A percentile compares a stretch with the other conserved stretches of the same genome.
These are phyloP conservation scores for Delia radicum DNA, from an alignment of 1,140 invertebrate genomes.

Conservation along the genomic window DNA sequence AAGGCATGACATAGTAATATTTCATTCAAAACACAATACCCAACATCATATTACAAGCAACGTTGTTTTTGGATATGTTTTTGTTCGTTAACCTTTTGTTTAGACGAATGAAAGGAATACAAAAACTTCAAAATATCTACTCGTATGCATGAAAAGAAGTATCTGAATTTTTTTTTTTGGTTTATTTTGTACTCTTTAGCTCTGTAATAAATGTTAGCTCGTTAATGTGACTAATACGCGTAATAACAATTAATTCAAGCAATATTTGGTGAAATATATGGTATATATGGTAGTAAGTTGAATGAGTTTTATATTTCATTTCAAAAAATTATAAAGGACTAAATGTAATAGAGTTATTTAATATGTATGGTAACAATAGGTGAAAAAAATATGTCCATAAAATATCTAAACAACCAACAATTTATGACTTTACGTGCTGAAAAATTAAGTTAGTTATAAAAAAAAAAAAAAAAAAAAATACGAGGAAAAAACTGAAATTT, in stretches of 20 bases:
- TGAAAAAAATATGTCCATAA: too few species aligned
- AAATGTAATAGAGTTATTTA: too few species aligned
- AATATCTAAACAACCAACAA: too few species aligned
- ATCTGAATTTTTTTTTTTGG: neutral
- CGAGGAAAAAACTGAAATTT: too few species aligned
- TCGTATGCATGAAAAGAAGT: too few species aligned
- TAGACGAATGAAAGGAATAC: neutral
- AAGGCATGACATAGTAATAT: neutral
- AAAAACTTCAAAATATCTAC: neutral
- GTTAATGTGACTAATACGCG: conserved; percentile 3
- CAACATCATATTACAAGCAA: neutral
- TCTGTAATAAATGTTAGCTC: neutral
- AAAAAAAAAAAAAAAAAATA: too few species aligned
- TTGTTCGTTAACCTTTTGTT: neutral
- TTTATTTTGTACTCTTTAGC: neutral
- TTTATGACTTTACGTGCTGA: too few species aligned
- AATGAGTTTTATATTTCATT: too few species aligned
- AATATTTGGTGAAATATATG: neutral
- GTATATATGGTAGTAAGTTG: too few species aligned
- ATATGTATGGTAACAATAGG: too few species aligned
- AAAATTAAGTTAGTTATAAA: too few species aligned
- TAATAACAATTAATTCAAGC: neutral
- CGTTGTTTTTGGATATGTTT: neutral
- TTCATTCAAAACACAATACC: neutral
- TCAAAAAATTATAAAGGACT: too few species aligned